Percentiles rank a stretch among this genome's conserved stretches.
Conservation (phyloP, 2,797 vertebrate species). For the Pristis pectinata region DNA sequence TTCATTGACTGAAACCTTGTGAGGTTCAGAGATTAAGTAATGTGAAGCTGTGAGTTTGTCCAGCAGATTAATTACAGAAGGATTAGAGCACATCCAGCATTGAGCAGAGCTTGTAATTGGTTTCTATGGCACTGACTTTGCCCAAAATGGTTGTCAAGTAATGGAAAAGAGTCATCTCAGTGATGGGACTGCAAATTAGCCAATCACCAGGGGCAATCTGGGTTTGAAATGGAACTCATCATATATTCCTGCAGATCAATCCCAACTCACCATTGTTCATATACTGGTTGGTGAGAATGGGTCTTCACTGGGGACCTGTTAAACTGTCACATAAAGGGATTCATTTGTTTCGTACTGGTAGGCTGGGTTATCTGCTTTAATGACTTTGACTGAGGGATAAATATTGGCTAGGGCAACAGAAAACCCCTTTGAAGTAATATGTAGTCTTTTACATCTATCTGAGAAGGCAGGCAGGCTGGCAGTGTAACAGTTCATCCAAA, state of each 20-base stretch:
- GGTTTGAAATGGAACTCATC: background rate
- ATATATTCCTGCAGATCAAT: background rate
- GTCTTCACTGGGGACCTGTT: background rate
- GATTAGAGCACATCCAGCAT: slow-evolving; percentile 1
- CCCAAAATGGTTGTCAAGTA: too few relatives aligned
- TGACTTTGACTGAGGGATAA: too few relatives aligned
- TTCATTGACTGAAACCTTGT: background rate
- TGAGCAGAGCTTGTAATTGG: background rate
- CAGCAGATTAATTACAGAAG: background rate
- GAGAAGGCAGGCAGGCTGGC: too few relatives aligned
- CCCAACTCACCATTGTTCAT: background rate
- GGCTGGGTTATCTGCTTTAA: too few relatives aligned
- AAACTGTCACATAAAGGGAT: background rate
- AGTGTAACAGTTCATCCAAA: too few relatives aligned
- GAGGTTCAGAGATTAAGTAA: slow-evolving; percentile 7
- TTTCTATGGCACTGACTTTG: background rate
- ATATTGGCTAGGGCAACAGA: too few relatives aligned
- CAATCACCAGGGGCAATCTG: too few relatives aligned
- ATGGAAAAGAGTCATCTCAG: too few relatives aligned
- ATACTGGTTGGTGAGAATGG: background rate
- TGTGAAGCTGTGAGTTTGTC: background rate
- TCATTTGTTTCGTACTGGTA: background rate
- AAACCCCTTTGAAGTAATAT: too few relatives aligned
- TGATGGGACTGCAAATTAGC: too few relatives aligned
- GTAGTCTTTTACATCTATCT: too few relatives aligned